phyloP scores from a whole-genome alignment of 37 sponge, comb jelly and placozoan genomes.

The Lycopodina hypogea region DNA sequence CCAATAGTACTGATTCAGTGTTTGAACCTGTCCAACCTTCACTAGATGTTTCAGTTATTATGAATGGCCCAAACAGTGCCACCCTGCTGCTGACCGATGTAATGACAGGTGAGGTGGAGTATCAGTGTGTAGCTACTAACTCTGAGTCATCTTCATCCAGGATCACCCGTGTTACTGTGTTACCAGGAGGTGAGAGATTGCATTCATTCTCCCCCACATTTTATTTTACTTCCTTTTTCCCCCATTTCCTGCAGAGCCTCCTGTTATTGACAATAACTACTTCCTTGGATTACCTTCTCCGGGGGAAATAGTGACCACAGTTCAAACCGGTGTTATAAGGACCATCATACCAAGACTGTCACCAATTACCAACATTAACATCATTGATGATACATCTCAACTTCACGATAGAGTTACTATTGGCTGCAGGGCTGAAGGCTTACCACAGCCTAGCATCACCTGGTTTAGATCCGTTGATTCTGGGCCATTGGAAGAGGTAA shows the following conservation, averaged over 20 bases:
- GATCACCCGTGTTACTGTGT: neutral
- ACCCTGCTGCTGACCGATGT: neutral
- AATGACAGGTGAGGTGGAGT: neutral
- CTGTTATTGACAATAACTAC: neutral
- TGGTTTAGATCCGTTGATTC: neutral
- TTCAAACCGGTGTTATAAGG: too few relatives aligned
- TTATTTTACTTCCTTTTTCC: too few relatives aligned
- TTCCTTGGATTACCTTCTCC: neutral
- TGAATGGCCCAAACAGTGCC: neutral
- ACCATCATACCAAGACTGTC: neutral
- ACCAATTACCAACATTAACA: neutral
- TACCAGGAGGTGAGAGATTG: neutral
- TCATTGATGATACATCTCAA: neutral
- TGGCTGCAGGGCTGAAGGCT: constrained; percentile 16
- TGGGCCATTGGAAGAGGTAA: neutral
- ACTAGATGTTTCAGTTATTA: neutral
- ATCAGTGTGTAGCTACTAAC: neutral
- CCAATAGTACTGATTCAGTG: too few relatives aligned
- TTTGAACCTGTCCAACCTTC: too few relatives aligned
- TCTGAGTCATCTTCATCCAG: neutral
- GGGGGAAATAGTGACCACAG: neutral
- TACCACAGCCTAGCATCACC: constrained; percentile 9
- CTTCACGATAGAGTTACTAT: neutral
- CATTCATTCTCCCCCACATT: too few relatives aligned
- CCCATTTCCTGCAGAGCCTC: neutral